phyloP scores from a whole-genome alignment of 2,888 invertebrate species.

The Netelia inedita region DNA sequence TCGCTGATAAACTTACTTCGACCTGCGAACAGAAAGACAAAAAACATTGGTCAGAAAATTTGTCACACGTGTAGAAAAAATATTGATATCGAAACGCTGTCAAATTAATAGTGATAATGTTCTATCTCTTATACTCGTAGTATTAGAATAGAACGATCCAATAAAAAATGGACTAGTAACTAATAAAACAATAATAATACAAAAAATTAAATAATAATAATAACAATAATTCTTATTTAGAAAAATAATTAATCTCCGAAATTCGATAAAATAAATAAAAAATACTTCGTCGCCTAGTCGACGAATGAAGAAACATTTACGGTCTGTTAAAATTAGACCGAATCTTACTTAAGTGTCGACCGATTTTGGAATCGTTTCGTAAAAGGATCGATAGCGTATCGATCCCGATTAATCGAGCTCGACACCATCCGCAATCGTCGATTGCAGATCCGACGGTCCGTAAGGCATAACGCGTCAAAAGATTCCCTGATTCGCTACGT shows the following conservation, averaged over 20 bases:
- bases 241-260: no score
- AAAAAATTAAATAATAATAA: no score
- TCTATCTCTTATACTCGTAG: no score
- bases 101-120: not conserved
- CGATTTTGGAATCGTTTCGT: conserved; percentile 5
- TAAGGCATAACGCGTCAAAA: no score
- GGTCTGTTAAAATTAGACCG: conserved; percentile 24
- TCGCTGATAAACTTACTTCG: conserved; percentile 84
- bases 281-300: no score
- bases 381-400: conserved; percentile 17
- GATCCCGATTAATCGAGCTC: not conserved
- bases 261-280: no score
- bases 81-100: not conserved
- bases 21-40: conserved; percentile 84
- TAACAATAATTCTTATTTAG: no score
- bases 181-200: no score
- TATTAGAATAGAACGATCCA: no score
- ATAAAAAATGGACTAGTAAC: no score
- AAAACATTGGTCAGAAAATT: conserved; percentile 70
- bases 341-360: conserved; percentile 1
- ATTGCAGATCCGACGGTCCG: no score
- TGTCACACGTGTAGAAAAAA: not conserved
- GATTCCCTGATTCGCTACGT: not conserved
- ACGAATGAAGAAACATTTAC: not conserved
- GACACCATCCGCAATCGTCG: not conserved